Evolutionary conservation across 2,888 invertebrate species (phyloP).

Genomic region (Eilema caniola): DNA sequence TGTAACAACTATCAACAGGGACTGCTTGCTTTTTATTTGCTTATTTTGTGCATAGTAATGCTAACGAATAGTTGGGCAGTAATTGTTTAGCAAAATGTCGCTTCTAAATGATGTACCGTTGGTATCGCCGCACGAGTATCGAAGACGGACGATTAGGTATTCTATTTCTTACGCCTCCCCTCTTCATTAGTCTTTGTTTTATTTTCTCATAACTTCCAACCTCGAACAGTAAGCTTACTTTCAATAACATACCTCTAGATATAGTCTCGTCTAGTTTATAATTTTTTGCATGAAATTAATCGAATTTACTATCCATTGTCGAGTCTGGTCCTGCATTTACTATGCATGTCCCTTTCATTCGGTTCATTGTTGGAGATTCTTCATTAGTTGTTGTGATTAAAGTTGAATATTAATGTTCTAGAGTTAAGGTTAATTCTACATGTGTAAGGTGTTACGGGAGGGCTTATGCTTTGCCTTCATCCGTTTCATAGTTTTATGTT

Average conservation of each 20-base stretch:
- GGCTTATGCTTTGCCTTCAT: conserved; percentile 59
- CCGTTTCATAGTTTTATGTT: conserved; percentile 43
- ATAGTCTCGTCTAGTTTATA: conserved; percentile 49
- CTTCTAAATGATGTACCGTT: conserved; percentile 56
- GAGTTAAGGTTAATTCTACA: conserved; percentile 44
- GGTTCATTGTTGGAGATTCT: conserved; percentile 57
- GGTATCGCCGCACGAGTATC: conserved; percentile 56
- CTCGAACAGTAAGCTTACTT: conserved; percentile 52
- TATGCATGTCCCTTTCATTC: conserved; percentile 75
- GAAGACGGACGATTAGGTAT: conserved; percentile 63
- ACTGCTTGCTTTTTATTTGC: conserved; percentile 21
- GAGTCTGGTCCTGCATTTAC: conserved; percentile 68
- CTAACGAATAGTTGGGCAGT: conserved; percentile 6
- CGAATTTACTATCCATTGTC: conserved; percentile 62
- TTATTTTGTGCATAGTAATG: conserved; percentile 6
- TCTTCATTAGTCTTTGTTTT: conserved; percentile 65
- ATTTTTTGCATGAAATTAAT: conserved; percentile 66
- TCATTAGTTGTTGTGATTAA: conserved; percentile 64
- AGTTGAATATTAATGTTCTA: conserved; percentile 56
- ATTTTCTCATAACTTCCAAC: conserved; percentile 60
- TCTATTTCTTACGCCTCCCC: conserved; percentile 67
- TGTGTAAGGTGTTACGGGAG: conserved; percentile 37
- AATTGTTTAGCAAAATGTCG: conserved; percentile 54
- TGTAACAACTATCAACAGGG: too few relatives aligned
- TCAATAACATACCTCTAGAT: conserved; percentile 47